phyloP scores from a whole-genome alignment of 2,113 vertebrate genomes.

The Xiphias gladius region DNA sequence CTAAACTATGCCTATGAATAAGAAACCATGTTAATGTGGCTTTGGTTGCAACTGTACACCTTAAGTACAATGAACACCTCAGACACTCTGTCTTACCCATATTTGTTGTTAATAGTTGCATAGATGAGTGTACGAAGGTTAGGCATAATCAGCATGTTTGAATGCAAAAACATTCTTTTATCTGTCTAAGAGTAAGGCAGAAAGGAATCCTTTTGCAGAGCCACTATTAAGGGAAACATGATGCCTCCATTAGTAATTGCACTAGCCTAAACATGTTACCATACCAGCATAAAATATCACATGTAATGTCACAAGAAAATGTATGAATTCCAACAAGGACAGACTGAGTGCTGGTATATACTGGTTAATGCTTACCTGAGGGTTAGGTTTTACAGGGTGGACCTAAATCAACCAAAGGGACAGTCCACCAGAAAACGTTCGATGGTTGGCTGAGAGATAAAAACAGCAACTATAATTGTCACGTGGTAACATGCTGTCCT shows the following conservation, averaged over 20 bases:
- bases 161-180: neutral
- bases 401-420: too few species aligned
- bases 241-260: neutral
- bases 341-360: neutral
- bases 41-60: neutral
- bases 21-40: conserved; percentile 9
- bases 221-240: conserved; percentile 8
- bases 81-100: conserved; percentile 15
- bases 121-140: neutral
- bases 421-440: too few species aligned
- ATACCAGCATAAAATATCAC: neutral
- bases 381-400: too few species aligned
- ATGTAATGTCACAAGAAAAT: neutral
- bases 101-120: neutral
- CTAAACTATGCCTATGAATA: conserved; percentile 20
- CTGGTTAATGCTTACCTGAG: neutral
- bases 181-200: neutral
- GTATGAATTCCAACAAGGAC: neutral
- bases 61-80: neutral
- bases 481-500: too few species aligned
- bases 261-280: neutral
- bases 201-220: neutral
- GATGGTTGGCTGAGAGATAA: neutral
- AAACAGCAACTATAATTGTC: neutral
- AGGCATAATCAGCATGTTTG: neutral